Base-by-base conservation (phyloP, 1,140 invertebrate genomes). In the Calliopsis andreniformis region DNA sequence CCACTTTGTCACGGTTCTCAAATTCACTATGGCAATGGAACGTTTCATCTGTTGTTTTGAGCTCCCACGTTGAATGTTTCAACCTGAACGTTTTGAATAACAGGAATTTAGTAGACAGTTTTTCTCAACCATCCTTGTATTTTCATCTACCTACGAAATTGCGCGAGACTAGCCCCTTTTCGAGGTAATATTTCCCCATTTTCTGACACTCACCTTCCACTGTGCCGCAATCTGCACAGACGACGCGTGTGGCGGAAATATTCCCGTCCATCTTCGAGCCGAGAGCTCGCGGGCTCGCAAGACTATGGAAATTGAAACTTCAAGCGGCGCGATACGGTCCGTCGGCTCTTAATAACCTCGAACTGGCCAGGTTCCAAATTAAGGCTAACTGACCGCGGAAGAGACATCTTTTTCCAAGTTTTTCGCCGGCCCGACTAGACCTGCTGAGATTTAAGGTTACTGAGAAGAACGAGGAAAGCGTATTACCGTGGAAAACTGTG, bases 281-380 rank as follows among this genome's bases (percentile, higher is more conserved):
- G 30, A 20, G n/a, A 6, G 25, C 2, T 28, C 42, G 47, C 20
- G 35, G 25, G 25, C 42, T 28, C 28, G 28, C 45, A 58, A 79
- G 76, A 68, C 76, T 76, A 84, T 78, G 79, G 68, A 84, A 83
- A 86, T 85, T 72, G 79, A 79, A 79, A 75, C 75, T 87, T 83
- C 67, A 83, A 79, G 43, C 68, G 25, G n/a, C 23, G 49, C 39
- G 32, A 30, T 69, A 55, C 53, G 55, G 28, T 64, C 18, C 59
- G 32, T 43, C 55, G 68, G 42, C 76, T 81, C 64, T 82, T 80
- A 82, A 85, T 83, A 85, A 85, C 71, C 64, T 66, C 39, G 77
- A 76, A 78, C 77, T 88, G 87, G 86, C 87, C n/a, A n/a, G 45
- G 70, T 47, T 87, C 86, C 87, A 88, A 86, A 86, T 85, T 80